Conservation (phyloP, 2,888 invertebrate species). For the Eilema sororculum region DNA sequence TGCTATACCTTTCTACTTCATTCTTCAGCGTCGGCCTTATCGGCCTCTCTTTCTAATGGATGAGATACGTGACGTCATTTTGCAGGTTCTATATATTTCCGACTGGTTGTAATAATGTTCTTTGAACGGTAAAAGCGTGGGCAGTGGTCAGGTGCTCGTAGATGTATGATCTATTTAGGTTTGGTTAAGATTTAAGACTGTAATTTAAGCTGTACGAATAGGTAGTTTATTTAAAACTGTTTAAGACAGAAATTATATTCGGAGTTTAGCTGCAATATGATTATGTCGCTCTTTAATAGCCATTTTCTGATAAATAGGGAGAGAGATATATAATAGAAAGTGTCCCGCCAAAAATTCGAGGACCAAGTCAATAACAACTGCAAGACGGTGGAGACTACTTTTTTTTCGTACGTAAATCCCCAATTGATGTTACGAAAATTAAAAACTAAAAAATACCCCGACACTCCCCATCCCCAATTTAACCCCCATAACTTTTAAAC, state of each 20-base stretch:
- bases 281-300: too few relatives aligned
- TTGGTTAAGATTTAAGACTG: conserved; percentile 27
- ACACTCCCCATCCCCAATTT: too few relatives aligned
- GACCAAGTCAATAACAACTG: too few relatives aligned
- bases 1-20: conserved; percentile 2
- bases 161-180: conserved; percentile 47
- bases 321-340: too few relatives aligned
- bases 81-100: conserved; percentile 11
- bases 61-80: conserved; percentile 22
- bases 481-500: too few relatives aligned
- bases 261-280: too few relatives aligned
- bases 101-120: conserved; percentile 23
- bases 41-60: conserved; percentile 7
- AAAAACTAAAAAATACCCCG: too few relatives aligned
- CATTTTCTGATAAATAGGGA: too few relatives aligned
- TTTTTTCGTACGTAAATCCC: too few relatives aligned
- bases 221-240: neutral
- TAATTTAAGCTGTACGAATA: conserved; percentile 9
- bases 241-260: neutral
- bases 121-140: conserved; percentile 39
- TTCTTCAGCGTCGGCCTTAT: neutral
- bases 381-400: too few relatives aligned
- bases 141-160: conserved; percentile 43
- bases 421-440: too few relatives aligned
- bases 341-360: too few relatives aligned